These are phyloP conservation scores for Sprattus sprattus DNA, from an alignment of 2,113 vertebrate species.

Conservation along the genomic window DNA sequence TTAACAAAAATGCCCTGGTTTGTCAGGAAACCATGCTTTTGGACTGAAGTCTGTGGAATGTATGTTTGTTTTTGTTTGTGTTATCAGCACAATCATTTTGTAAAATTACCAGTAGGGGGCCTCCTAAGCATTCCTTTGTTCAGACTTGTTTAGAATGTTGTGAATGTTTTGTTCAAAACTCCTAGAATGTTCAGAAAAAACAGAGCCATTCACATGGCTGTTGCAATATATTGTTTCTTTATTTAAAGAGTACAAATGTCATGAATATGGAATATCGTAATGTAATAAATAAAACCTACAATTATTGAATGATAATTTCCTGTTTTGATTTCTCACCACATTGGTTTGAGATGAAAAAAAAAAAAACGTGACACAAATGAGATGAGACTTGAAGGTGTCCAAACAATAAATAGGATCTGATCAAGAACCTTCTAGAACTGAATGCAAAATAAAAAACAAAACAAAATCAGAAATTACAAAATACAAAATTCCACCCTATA, in stretches of 20 bases:
- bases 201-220: not conserved
- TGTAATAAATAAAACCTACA: slow-evolving; percentile 62
- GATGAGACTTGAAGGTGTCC: slow-evolving; percentile 49
- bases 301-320: slow-evolving; percentile 54
- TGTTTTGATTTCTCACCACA: slow-evolving; percentile 46
- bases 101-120: not conserved
- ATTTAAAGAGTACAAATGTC: slow-evolving; percentile 70
- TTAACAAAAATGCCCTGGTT: not conserved
- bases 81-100: not conserved
- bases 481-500: slow-evolving; percentile 49
- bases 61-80: not conserved
- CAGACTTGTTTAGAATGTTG: not conserved
- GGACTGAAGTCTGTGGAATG: not conserved
- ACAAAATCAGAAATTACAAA: slow-evolving; percentile 36
- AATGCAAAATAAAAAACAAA: slow-evolving; percentile 32
- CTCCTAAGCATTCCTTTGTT: not conserved
- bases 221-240: slow-evolving; percentile 56
- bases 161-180: slow-evolving; percentile 8
- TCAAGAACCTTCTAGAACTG: slow-evolving; percentile 37
- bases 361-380: slow-evolving; percentile 40
- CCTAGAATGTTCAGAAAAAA: slow-evolving; percentile 40
- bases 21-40: too few relatives aligned
- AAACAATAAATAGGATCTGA: slow-evolving; percentile 55
- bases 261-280: slow-evolving; percentile 57
- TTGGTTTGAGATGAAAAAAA: slow-evolving; percentile 45